Conservation (phyloP, 2,888 invertebrate species). For the Scaptomyza polygonia region DNA sequence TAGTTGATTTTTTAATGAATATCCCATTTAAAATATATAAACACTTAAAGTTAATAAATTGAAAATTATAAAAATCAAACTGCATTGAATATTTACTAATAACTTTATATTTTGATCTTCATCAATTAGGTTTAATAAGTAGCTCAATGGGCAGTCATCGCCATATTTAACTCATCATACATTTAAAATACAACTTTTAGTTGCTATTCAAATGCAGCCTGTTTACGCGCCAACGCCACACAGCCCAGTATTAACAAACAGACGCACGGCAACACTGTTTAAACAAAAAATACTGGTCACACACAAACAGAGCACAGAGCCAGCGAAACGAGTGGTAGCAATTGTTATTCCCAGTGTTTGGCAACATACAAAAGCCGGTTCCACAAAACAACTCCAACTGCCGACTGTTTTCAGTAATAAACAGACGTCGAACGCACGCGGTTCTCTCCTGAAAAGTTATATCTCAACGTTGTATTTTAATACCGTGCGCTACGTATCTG, state of each 20-base stretch:
- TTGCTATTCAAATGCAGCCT: conserved; percentile 4
- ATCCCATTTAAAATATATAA: too few relatives aligned
- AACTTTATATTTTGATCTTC: too few relatives aligned
- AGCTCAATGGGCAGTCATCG: not conserved
- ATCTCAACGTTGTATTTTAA: not conserved
- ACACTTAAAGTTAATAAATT: too few relatives aligned
- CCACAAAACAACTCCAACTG: conserved; percentile 57
- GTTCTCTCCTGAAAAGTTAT: conserved; percentile 59
- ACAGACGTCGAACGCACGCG: conserved; percentile 70
- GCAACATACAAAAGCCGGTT: conserved; percentile 58
- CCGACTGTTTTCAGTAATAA: conserved; percentile 68
- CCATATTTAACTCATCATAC: not conserved
- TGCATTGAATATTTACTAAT: too few relatives aligned
- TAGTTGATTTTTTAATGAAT: too few relatives aligned
- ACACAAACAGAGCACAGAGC: not conserved
- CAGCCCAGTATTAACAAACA: conserved; percentile 17
- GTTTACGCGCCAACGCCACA: conserved; percentile 32
- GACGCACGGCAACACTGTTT: conserved; percentile 63
- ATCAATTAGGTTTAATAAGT: too few relatives aligned
- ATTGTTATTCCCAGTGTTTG: conserved; percentile 48
- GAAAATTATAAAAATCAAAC: too few relatives aligned
- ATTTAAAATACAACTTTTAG: not conserved
- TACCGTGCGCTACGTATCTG: conserved; percentile 32
- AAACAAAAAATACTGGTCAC: conserved; percentile 50
- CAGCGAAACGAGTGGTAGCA: not conserved